Evolutionary conservation across 2,888 invertebrate species (phyloP), one percentile per base, ranked within the genome.

Genomic region (Cremastobaeus sp.): DNA sequence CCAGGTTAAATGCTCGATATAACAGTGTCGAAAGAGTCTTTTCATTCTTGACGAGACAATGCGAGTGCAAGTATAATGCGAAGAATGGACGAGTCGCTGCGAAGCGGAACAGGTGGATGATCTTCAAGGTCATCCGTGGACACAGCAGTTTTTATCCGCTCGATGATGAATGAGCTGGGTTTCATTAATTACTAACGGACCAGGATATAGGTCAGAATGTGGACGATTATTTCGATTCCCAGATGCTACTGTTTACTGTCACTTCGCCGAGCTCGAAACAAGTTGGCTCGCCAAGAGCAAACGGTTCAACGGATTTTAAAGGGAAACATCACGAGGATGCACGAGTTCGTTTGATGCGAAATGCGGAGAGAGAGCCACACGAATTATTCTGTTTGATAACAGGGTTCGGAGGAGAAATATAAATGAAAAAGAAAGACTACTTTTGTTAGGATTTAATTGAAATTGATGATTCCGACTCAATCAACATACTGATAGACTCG

Each of bases 1-100:
- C 55, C 59, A 47, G 52, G 64, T 69, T 68, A 69, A 74, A 68
- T 35, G 45, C 35, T 62, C 48, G 47, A 60, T 62, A 47, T 66
- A 62, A 47, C 35, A 57, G 37, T 32, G 68, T 62, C 57, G 37
- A 54, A 50, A 35, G 32, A 37, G 34, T 21, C 45, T 11, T 35
- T 57, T 57, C 43, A 21, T 55, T 50, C 34, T 9, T 6, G 11
- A 15, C 11, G 21, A 43, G 43, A 66, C 60, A 66, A 73, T 55
- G 34, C 47, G n/a, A 12, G 20, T 43, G 2, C 9, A 12, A 2
- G 30, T 28, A 47, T 54, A 55, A 66, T 54, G 60, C 18, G 17
- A 54, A 60, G 21, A 28, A 28, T 14, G 14, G 28, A 14, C 20
- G 25, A 45, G 43, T 55, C 8, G 15, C 15, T n/a, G 62, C 35